phyloP scores from a whole-genome alignment of 2,113 vertebrate genomes.

The Blennius ocellaris region DNA sequence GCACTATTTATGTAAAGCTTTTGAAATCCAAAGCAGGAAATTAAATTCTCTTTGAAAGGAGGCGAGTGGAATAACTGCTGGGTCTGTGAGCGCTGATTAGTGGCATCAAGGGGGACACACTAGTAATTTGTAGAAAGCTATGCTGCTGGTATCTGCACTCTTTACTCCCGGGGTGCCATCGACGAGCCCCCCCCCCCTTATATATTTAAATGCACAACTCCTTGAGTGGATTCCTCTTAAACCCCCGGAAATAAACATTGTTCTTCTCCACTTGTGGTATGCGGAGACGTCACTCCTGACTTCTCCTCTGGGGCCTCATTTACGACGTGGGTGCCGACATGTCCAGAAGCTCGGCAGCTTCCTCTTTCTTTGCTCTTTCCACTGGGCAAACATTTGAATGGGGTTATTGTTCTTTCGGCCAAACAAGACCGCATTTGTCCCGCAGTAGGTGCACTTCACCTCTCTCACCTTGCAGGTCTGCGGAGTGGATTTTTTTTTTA shows the following conservation, averaged over 20 bases:
- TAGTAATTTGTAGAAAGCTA: slow-evolving; percentile 43
- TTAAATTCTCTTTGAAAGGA: slow-evolving; percentile 74
- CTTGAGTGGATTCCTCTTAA: not conserved
- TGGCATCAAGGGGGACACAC: slow-evolving; percentile 28
- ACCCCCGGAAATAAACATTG: slow-evolving; percentile 10
- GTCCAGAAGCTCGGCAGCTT: not conserved
- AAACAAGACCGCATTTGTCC: slow-evolving; percentile 34
- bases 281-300: not conserved
- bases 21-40: slow-evolving; percentile 79
- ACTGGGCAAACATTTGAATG: slow-evolving; percentile 14
- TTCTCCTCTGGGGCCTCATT: slow-evolving; percentile 40
- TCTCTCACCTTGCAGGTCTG: not conserved
- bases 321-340: not conserved
- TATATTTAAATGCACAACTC: slow-evolving; percentile 9
- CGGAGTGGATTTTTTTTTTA: slow-evolving; percentile 4
- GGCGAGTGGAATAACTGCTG: slow-evolving; percentile 59
- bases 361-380: slow-evolving; percentile 19
- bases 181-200: slow-evolving; percentile 2
- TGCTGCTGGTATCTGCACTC: slow-evolving; percentile 18
- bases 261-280: slow-evolving; percentile 6
- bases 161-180: not conserved
- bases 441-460: slow-evolving; percentile 5
- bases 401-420: slow-evolving; percentile 34
- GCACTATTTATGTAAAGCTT: slow-evolving; percentile 72
- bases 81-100: slow-evolving; percentile 62